phyloP scores from a whole-genome alignment of 1,140 invertebrate genomes.

The Doryteuthis pealeii region DNA sequence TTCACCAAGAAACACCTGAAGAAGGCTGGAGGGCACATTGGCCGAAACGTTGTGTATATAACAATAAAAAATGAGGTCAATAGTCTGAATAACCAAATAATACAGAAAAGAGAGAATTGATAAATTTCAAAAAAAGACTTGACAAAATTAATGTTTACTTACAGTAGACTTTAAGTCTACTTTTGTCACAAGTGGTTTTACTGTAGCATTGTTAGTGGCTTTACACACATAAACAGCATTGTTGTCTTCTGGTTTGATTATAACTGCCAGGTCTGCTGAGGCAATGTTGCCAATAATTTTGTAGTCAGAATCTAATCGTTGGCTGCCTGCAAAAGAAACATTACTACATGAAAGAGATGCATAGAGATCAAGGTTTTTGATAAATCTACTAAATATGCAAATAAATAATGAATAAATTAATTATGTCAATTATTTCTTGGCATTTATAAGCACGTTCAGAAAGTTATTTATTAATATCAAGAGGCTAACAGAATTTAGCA shows the following conservation, averaged over 20 bases:
- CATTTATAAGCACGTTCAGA: no score
- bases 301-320: constrained; percentile 37
- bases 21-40: no score
- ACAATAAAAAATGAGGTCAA: no score
- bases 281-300: constrained; percentile 77
- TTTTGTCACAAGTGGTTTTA: constrained; percentile 80
- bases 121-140: no score
- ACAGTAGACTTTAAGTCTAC: constrained; percentile 89
- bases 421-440: neutral
- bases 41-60: no score
- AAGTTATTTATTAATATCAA: no score
- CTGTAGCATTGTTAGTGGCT: constrained; percentile 86
- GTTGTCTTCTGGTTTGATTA: constrained; percentile 88
- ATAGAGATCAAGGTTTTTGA: neutral
- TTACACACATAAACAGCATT: constrained; percentile 88
- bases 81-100: no score
- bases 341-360: neutral
- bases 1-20: no score
- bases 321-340: constrained; percentile 22
- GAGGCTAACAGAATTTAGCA: no score
- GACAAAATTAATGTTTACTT: constrained; percentile 63
- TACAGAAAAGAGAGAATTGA: no score
- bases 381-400: neutral
- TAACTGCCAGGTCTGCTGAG: constrained; percentile 79
- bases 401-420: neutral